phyloP scores from a whole-genome alignment of 2,113 vertebrate genomes.

The Strigops habroptila region DNA sequence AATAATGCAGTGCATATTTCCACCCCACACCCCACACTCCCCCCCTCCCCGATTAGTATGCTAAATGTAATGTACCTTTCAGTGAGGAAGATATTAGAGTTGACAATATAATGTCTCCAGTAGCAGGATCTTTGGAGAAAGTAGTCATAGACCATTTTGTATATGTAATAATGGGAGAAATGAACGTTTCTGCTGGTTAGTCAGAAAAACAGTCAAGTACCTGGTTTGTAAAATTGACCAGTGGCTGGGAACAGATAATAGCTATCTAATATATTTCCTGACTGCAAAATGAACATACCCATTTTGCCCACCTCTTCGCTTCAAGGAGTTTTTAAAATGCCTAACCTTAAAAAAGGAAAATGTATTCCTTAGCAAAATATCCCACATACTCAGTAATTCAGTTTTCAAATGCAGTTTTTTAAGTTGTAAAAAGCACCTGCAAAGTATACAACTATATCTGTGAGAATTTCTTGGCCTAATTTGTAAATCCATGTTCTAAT shows the following conservation, averaged over 20 bases:
- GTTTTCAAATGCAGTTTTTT: background rate
- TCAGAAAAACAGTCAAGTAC: background rate
- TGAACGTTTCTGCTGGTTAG: background rate
- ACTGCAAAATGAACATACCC: background rate
- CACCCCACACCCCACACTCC: too few relatives aligned
- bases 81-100: background rate
- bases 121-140: background rate
- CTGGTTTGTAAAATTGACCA: background rate
- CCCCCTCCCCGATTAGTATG: background rate
- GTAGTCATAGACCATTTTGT: background rate
- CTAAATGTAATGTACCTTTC: background rate
- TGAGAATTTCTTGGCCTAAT: background rate
- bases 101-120: background rate
- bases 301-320: background rate
- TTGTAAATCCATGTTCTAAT: background rate
- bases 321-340: background rate
- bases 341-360: background rate
- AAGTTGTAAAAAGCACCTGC: background rate
- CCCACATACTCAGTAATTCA: background rate
- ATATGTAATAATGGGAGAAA: background rate
- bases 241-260: background rate
- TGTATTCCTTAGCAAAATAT: background rate
- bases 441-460: background rate
- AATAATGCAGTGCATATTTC: background rate
- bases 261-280: background rate